phyloP scores from a whole-genome alignment of 2,888 invertebrate species.

The Megaustenia siamemsis region DNA sequence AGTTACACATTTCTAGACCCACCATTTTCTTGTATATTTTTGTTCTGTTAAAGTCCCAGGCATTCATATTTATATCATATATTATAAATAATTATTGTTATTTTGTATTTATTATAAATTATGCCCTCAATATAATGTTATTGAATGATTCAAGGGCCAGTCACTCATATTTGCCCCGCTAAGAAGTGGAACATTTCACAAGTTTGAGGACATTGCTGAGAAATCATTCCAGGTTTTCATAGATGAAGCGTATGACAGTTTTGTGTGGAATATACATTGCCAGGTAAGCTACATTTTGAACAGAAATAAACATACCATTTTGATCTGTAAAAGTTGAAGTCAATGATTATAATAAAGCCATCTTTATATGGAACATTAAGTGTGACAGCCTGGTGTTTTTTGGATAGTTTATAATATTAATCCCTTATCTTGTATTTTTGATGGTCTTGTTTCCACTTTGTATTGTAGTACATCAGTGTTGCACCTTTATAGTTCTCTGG shows the following conservation, averaged over 20 bases:
- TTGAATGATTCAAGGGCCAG: slow-evolving; percentile 81
- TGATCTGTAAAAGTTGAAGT: too few relatives aligned
- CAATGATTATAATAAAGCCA: too few relatives aligned
- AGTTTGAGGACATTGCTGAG: slow-evolving; percentile 85
- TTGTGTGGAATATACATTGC: slow-evolving; percentile 70
- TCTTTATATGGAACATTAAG: too few relatives aligned
- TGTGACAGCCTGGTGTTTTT: too few relatives aligned
- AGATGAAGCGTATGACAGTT: slow-evolving; percentile 69
- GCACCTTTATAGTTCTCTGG: too few relatives aligned
- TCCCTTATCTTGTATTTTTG: too few relatives aligned
- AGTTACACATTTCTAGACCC: too few relatives aligned
- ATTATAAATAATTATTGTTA: background rate
- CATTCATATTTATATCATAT: too few relatives aligned
- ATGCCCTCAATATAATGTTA: background rate
- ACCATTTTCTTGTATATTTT: background rate
- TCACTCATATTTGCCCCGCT: slow-evolving; percentile 89
- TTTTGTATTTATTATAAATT: background rate
- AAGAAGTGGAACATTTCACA: slow-evolving; percentile 86
- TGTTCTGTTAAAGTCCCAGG: background rate
- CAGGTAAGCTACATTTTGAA: slow-evolving; percentile 68
- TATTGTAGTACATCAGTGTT: too few relatives aligned
- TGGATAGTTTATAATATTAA: too few relatives aligned
- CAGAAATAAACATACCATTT: too few relatives aligned
- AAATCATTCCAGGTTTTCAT: slow-evolving; percentile 81
- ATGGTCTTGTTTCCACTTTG: too few relatives aligned